Conservation (phyloP, 2,113 vertebrate species). For the Cynocephalus volans region DNA sequence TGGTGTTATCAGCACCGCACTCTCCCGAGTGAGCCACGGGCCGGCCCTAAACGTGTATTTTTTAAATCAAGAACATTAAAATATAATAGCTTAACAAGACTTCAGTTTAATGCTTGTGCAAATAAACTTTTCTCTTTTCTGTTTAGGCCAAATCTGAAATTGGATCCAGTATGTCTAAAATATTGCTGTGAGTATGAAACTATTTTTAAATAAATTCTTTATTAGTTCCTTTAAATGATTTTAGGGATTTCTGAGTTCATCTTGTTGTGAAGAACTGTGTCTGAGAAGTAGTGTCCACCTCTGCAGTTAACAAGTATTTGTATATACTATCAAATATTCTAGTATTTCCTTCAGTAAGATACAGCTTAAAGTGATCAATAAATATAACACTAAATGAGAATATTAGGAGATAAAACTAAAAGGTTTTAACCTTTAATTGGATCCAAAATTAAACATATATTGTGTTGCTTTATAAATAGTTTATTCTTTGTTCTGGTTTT, state of each 20-base stretch:
- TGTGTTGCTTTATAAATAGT: slow-evolving; percentile 34
- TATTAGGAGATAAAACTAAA: background rate
- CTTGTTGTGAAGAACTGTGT: slow-evolving; percentile 36
- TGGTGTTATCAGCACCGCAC: too few relatives aligned
- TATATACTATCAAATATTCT: background rate
- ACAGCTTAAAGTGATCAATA: slow-evolving; percentile 5
- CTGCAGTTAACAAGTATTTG: background rate
- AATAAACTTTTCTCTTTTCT: slow-evolving; percentile 79
- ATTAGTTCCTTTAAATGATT: slow-evolving; percentile 6
- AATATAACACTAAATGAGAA: background rate
- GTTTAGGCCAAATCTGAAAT: slow-evolving; percentile 95
- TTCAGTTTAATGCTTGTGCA: slow-evolving; percentile 52
- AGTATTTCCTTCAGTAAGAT: background rate
- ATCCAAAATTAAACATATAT: background rate
- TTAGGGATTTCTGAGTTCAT: slow-evolving; percentile 16
- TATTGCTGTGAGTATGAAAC: slow-evolving; percentile 93
- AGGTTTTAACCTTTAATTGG: background rate
- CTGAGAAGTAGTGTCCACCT: slow-evolving; percentile 12
- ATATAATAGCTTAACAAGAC: background rate
- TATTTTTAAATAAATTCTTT: slow-evolving; percentile 60
- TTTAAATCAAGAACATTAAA: slow-evolving; percentile 42
- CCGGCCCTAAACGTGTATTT: background rate
- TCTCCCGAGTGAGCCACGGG: too few relatives aligned
- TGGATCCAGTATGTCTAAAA: slow-evolving; percentile 89
- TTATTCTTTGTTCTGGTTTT: slow-evolving; percentile 38